Evolutionary conservation across 2,797 vertebrate genomes (phyloP).

Genomic region (Serranus cabrilla): DNA sequence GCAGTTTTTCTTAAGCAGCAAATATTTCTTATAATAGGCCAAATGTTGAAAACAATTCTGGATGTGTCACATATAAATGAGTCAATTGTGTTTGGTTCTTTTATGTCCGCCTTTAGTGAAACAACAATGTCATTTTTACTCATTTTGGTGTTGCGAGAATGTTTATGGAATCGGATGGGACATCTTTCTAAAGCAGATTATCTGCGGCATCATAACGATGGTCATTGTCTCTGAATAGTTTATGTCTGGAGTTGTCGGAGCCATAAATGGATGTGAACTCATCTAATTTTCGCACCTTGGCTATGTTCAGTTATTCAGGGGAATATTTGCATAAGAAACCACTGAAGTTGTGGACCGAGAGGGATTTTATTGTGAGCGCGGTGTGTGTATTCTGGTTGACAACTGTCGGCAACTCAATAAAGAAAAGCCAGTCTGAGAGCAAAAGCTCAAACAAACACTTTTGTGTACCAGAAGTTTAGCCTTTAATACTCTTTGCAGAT

Average conservation of each 20-base stretch:
- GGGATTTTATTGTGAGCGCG: slow-evolving; percentile 10
- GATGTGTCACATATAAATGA: slow-evolving; percentile 8
- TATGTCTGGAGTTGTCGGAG: background rate
- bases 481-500: slow-evolving; percentile 32
- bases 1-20: background rate
- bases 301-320: slow-evolving; percentile 1
- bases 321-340: slow-evolving; percentile 2
- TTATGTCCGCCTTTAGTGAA: background rate
- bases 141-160: slow-evolving; percentile 6
- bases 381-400: slow-evolving; percentile 22
- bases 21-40: background rate
- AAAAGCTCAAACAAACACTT: slow-evolving; percentile 35
- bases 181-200: background rate
- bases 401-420: slow-evolving; percentile 34
- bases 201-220: background rate
- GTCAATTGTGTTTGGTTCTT: background rate
- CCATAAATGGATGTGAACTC: background rate
- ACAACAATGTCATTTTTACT: slow-evolving; percentile 12
- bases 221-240: background rate
- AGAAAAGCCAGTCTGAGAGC: slow-evolving; percentile 32
- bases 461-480: slow-evolving; percentile 29
- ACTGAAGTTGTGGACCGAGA: background rate
- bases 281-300: slow-evolving; percentile 2
- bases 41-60: background rate
- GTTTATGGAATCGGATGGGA: slow-evolving; percentile 8